Evolutionary conservation across 2,797 vertebrate species (phyloP), one percentile per base, ranked within the genome.

Genomic region (Megalops cyprinoides): DNA sequence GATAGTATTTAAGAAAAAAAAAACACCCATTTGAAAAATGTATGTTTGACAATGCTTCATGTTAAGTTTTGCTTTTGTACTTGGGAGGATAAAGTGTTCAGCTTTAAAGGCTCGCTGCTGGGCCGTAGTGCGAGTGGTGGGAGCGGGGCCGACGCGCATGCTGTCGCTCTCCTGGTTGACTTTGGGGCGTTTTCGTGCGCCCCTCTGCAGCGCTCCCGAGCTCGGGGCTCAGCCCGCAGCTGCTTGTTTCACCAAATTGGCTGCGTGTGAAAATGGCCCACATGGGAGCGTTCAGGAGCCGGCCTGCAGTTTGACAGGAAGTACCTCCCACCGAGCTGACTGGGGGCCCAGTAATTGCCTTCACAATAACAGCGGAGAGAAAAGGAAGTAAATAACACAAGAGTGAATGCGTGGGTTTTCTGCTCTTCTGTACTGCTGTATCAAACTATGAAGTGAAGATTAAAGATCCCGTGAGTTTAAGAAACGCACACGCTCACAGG

Each of bases 291-390:
- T n/a, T 37, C 4, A 10, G 18, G 31, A 65, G 62, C 14, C 31
- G 37, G 31, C 62, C 37, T 62, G 5, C 31, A 34, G 34, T 65
- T 65, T 15, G 62, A 14, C 10, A 65, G 62, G 62, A 65, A 65
- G 62, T 65, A 65, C 62, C 58, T 37, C 62, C 62, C 62, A 65
- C 31, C 10, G 62, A 65, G 31, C 37, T 20, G 62, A 65, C 62
- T 28, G n/a, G 15, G 31, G 62, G 4, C 62, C 31, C 62, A 0
- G 12, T 14, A 37, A 65, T 37, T 65, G 28, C 10, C 31, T n/a
- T 62, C 28, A 62, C 28, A 31, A 34, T 62, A 62, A 28, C 62
- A 37, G 37, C 28, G 20, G 60, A 53, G 51, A 37, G 62, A 37
- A 65, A 28, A 65, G 62, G 62, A 65, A 39, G 62, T 65, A 37